Base-by-base conservation (phyloP, 2,797 vertebrate species). In the Enteromius unitaeniatus region DNA sequence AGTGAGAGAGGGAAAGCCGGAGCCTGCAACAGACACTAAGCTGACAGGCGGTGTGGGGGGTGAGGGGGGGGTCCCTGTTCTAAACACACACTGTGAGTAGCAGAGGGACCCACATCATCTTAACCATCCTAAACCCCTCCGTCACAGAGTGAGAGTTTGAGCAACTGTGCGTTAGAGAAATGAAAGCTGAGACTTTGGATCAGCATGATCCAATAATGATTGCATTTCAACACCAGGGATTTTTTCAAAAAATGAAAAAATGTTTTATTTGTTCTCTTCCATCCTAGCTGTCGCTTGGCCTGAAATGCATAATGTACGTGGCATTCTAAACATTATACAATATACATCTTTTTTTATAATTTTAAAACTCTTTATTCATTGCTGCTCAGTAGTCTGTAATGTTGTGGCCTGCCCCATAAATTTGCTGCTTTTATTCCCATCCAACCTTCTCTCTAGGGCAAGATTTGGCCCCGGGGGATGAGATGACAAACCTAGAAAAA, bases 81-180 rank as follows among this genome's bases (percentile, higher is more conserved):
- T 45, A 86, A 65, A 85, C 68, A 55, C 86, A 86, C 88, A 81
- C 73, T 88, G 89, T 89, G 73, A 85, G 75, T 85, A 58, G 5
- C 8, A 81, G 67, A 85, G 79, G 84, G 64, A 70, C 81, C 82
- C 72, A 76, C 81, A 84, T 81, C 85, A 78, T 81, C 78, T 81
- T 81, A 84, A 78, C 79, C 65, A 83, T 60, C 28, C 68, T 85
- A 86, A 88, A 82, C 77, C 65, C 65, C 78, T 78, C 55, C 58
- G 19, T 80, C 85, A 82, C 34, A 72, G 47, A 47, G n/a, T 34
- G 76, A 79, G 64, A 60, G 14, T 70, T n/a, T 77, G 67, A 60
- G 62, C 19, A 55, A 37, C 40, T 65, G 72, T 55, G 58, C 45
- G 6, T 75, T 58, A 55, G 62, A 81, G 26, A 81, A 55, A 45